phyloP scores from a whole-genome alignment of 2,888 invertebrate species.

The Syrphus vitripennis region DNA sequence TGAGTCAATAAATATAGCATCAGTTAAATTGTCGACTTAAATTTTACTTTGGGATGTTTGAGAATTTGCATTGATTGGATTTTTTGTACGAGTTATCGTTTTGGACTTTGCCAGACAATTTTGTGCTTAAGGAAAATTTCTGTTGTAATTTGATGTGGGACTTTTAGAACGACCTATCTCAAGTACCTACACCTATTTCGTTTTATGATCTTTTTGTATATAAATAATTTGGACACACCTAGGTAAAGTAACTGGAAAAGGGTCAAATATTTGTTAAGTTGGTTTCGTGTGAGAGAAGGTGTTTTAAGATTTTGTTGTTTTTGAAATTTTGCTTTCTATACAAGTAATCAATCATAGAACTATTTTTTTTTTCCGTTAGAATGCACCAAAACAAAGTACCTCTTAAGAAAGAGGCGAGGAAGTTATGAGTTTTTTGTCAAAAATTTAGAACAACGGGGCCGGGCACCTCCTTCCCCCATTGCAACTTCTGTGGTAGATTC shows the following conservation, averaged over 20 bases:
- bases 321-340: no score
- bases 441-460: no score
- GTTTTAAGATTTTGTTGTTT: no score
- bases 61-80: constrained; percentile 63
- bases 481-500: no score
- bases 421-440: no score
- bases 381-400: no score
- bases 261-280: background rate
- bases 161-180: background rate
- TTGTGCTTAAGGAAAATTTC: background rate
- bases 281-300: no score
- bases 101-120: background rate
- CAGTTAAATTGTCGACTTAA: constrained; percentile 65
- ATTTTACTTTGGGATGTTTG: constrained; percentile 47
- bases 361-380: no score
- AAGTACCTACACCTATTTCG: background rate
- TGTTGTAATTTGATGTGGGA: background rate
- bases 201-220: background rate
- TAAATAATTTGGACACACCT: background rate
- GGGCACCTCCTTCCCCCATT: no score
- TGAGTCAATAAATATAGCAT: constrained; percentile 67
- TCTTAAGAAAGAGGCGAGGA: no score
- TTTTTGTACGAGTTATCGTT: background rate
- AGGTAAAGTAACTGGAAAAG: background rate
- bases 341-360: no score